phyloP scores from a whole-genome alignment of 1,140 invertebrate genomes.

The Drosophila chauvacae region DNA sequence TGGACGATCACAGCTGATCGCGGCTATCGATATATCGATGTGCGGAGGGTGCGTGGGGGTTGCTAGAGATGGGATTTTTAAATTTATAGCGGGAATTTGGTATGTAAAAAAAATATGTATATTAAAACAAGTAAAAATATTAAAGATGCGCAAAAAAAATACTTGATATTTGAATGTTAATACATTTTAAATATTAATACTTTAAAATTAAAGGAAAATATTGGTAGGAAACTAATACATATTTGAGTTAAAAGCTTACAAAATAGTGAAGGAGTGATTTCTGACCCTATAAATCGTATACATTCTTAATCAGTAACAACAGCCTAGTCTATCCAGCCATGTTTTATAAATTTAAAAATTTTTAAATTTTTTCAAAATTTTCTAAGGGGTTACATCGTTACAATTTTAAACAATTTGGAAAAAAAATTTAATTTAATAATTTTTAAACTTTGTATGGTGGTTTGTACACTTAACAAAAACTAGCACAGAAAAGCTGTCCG shows the following conservation, averaged over 20 bases:
- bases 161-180: not conserved
- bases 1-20: constrained; percentile 71
- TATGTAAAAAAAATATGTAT: not conserved
- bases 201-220: no score
- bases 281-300: no score
- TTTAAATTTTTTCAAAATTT: no score
- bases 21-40: constrained; percentile 45
- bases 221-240: no score
- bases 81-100: not conserved
- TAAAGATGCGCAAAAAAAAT: not conserved
- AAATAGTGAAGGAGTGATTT: no score
- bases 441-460: not conserved
- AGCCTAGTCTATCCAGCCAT: no score
- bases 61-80: not conserved
- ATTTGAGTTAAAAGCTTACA: no score
- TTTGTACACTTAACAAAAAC: not conserved
- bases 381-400: no score
- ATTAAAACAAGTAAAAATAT: not conserved
- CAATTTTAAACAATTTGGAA: not conserved
- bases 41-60: not conserved
- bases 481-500: not conserved
- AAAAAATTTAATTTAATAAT: not conserved
- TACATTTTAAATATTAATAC: not conserved
- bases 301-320: no score
- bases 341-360: no score